Conservation (phyloP, 2,113 vertebrate species). For the Vulpes vulpes region DNA sequence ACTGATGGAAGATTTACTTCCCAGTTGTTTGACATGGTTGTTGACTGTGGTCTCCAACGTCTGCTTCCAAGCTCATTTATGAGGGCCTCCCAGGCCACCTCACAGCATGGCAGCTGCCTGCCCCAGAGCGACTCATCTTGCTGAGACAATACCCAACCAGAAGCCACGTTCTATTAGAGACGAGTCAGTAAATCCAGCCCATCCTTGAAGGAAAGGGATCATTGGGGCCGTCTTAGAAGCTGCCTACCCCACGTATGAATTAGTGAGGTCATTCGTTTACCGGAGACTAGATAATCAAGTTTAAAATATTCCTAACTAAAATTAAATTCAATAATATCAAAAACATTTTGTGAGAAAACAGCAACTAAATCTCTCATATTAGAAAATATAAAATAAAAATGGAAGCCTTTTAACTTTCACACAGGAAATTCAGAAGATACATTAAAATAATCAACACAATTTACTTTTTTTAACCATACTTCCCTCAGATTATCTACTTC, state of each 20-base stretch:
- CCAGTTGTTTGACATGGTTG: background rate
- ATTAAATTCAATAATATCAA: background rate
- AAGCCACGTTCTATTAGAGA: background rate
- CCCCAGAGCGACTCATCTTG: background rate
- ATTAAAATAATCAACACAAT: background rate
- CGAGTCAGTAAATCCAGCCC: background rate
- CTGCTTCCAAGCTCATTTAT: background rate
- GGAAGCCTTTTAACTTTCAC: slow-evolving; percentile 4
- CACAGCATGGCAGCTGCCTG: background rate
- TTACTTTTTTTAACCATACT: background rate
- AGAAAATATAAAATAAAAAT: slow-evolving; percentile 3
- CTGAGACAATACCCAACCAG: background rate
- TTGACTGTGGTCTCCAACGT: background rate
- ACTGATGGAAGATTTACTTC: background rate
- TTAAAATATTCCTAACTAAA: background rate
- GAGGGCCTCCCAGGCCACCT: background rate
- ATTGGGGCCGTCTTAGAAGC: background rate
- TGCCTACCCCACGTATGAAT: background rate
- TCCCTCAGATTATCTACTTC: background rate
- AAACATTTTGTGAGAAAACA: background rate
- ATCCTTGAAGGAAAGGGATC: background rate
- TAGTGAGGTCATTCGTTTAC: background rate
- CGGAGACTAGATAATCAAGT: background rate
- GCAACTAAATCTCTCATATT: background rate
- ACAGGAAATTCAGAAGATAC: background rate